phyloP scores from a whole-genome alignment of 2,888 invertebrate genomes.

The Azorinus chamasolen region DNA sequence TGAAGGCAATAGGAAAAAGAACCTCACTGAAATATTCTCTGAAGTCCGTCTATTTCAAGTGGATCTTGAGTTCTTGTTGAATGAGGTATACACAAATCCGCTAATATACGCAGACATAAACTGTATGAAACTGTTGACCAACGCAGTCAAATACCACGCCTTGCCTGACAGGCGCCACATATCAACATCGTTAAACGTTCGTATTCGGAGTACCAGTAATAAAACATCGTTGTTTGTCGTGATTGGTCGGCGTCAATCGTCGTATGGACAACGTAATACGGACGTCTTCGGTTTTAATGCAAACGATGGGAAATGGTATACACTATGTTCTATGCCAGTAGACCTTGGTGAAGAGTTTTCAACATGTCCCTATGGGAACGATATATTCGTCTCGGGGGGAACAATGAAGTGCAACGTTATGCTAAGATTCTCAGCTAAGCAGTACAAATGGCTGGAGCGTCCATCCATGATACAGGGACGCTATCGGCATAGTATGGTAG shows the following conservation, averaged over 20 bases:
- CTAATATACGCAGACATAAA: slow-evolving; percentile 37
- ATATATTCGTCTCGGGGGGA: slow-evolving; percentile 68
- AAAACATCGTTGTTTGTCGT: slow-evolving; percentile 45
- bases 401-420: slow-evolving; percentile 44
- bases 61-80: slow-evolving; percentile 58
- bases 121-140: slow-evolving; percentile 50
- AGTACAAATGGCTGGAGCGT: slow-evolving; percentile 62
- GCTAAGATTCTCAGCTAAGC: slow-evolving; percentile 59
- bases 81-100: slow-evolving; percentile 57
- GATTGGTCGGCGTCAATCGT: slow-evolving; percentile 45
- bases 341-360: slow-evolving; percentile 68
- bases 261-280: slow-evolving; percentile 20
- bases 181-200: slow-evolving; percentile 21
- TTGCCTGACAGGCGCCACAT: slow-evolving; percentile 61
- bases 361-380: slow-evolving; percentile 66
- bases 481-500: slow-evolving; percentile 68
- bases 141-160: slow-evolving; percentile 64
- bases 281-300: slow-evolving; percentile 57
- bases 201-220: slow-evolving; percentile 31
- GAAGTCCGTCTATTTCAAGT: slow-evolving; percentile 55
- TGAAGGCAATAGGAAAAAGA: slow-evolving; percentile 27
- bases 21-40: slow-evolving; percentile 41
- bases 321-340: slow-evolving; percentile 51
- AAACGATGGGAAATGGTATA: slow-evolving; percentile 59
- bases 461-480: slow-evolving; percentile 54